Conservation (phyloP, 2,888 invertebrate species). For the Pteria penguin region DNA sequence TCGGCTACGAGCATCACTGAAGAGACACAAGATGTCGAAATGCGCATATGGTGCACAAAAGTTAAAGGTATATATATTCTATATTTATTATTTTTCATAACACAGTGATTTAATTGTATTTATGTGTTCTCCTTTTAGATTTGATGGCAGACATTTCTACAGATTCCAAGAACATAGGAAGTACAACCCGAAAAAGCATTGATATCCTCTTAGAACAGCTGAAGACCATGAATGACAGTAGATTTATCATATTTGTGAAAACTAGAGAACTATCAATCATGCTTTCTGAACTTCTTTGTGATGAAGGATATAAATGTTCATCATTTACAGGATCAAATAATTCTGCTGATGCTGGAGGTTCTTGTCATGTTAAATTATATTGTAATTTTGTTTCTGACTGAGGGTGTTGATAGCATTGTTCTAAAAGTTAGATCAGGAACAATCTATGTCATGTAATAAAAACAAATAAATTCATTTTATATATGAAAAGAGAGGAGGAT, state of each 20-base stretch:
- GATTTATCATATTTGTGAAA: slow-evolving; percentile 36
- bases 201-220: neutral
- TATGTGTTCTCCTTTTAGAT: no score
- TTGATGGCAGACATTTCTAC: neutral
- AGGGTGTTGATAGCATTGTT: no score
- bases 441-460: no score
- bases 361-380: no score
- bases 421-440: no score
- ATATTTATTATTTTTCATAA: no score
- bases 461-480: no score
- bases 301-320: neutral
- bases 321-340: neutral
- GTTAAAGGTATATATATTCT: no score
- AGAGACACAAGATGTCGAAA: neutral
- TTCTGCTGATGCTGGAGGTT: neutral
- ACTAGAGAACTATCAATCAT: slow-evolving; percentile 16
- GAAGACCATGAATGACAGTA: slow-evolving; percentile 7
- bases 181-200: neutral
- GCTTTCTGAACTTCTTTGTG: slow-evolving; percentile 3
- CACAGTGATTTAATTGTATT: no score
- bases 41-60: neutral
- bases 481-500: no score
- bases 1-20: neutral
- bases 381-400: no score
- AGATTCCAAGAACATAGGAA: neutral